A percentile compares a stretch with the other conserved stretches of the same genome.
These are phyloP conservation scores for Pseudoatta argentina DNA, from an alignment of 1,140 invertebrate species.

Conservation along the genomic window DNA sequence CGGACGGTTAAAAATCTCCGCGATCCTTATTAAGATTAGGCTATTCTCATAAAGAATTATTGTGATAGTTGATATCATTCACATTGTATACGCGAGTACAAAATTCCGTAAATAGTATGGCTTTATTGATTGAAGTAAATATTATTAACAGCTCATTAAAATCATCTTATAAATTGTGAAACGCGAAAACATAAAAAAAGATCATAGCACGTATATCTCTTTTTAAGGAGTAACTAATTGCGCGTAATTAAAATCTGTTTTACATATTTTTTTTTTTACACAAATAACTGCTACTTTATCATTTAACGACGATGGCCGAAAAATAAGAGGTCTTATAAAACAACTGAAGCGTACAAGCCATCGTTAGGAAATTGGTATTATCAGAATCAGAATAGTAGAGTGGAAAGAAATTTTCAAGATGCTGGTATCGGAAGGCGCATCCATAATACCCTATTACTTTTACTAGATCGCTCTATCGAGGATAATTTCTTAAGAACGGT, in stretches of 20 bases:
- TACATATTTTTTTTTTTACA: neutral
- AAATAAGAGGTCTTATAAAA: neutral
- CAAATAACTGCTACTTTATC: neutral
- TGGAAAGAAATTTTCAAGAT: constrained; percentile 4
- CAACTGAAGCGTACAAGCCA: constrained; percentile 1
- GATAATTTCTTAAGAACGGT: constrained; percentile 49
- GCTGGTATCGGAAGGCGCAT: constrained; percentile 7
- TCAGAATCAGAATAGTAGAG: constrained; percentile 29
- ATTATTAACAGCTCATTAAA: constrained; percentile 35
- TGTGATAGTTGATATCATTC: constrained; percentile 11
- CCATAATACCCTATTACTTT: constrained; percentile 14
- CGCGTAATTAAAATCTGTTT: neutral
- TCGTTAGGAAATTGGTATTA: constrained; percentile 33
- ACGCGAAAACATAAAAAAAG: neutral
- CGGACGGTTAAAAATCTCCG: constrained; percentile 45
- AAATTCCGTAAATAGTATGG: constrained; percentile 4
- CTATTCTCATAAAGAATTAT: constrained; percentile 28
- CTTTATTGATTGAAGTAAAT: neutral
- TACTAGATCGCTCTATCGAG: constrained; percentile 51
- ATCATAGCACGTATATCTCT: neutral
- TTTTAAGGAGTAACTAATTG: neutral
- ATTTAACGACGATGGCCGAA: neutral
- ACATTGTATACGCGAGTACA: constrained; percentile 19
- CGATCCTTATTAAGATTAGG: constrained; percentile 60
- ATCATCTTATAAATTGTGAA: neutral